phyloP scores from a whole-genome alignment of 2,113 vertebrate species.

The Myotis davidii region DNA sequence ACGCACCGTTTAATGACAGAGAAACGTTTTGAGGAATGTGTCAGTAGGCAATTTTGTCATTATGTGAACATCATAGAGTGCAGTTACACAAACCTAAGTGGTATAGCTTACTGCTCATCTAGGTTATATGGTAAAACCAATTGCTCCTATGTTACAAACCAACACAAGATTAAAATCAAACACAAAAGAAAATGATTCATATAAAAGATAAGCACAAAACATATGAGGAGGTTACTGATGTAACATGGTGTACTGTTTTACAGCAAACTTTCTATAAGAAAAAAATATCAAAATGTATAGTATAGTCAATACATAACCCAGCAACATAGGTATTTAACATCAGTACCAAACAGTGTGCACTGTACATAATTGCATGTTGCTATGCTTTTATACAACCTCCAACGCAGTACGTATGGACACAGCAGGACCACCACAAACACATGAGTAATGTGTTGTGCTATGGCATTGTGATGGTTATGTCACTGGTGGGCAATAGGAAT shows the following conservation, averaged over 20 bases:
- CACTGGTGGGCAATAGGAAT: neutral
- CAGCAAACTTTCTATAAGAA: neutral
- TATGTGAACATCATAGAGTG: neutral
- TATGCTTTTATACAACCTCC: neutral
- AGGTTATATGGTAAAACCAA: neutral
- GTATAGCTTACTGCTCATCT: too few relatives aligned
- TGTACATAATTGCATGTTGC: too few relatives aligned
- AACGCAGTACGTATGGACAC: too few relatives aligned
- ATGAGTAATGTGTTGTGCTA: too few relatives aligned
- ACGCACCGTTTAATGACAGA: neutral
- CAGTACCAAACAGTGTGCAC: neutral
- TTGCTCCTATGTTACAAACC: neutral
- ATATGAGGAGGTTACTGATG: neutral
- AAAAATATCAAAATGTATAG: neutral
- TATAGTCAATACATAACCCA: neutral
- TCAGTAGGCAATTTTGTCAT: neutral
- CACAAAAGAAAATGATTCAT: neutral
- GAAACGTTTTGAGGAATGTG: neutral
- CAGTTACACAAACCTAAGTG: neutral
- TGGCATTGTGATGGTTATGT: neutral
- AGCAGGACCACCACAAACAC: neutral
- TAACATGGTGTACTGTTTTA: neutral
- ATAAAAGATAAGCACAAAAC: neutral
- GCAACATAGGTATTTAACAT: neutral
- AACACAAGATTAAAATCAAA: neutral